phyloP scores from a whole-genome alignment of 2,888 invertebrate genomes.

The Pammene aurita region DNA sequence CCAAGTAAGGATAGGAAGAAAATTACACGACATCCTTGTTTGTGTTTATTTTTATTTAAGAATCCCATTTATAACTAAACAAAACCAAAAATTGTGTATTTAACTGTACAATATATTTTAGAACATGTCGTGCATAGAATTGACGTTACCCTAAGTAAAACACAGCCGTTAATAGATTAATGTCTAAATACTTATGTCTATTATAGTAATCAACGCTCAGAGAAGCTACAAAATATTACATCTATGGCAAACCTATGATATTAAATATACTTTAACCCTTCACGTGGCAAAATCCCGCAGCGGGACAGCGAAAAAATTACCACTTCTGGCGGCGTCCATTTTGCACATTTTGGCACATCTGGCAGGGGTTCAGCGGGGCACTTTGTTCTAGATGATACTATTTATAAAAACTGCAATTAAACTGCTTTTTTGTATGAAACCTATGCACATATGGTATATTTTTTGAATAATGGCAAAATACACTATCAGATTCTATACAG shows the following conservation, averaged over 20 bases:
- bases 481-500: too few species aligned
- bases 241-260: constrained; percentile 48
- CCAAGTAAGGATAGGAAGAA: background rate
- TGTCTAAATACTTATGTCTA: constrained; percentile 56
- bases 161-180: constrained; percentile 82
- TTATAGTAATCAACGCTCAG: constrained; percentile 56
- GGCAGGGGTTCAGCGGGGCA: too few species aligned
- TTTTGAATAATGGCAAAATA: too few species aligned
- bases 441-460: too few species aligned
- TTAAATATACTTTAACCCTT: constrained; percentile 36
- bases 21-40: background rate
- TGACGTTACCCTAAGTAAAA: constrained; percentile 82
- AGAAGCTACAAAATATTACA: constrained; percentile 52
- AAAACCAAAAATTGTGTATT: constrained; percentile 64
- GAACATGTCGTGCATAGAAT: constrained; percentile 77
- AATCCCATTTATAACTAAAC: constrained; percentile 70
- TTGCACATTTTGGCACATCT: too few species aligned
- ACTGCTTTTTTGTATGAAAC: too few species aligned
- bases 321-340: too few species aligned
- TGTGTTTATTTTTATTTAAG: constrained; percentile 75
- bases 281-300: too few species aligned
- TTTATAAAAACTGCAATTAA: too few species aligned
- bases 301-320: too few species aligned
- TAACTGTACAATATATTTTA: constrained; percentile 72
- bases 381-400: too few species aligned